Evolutionary conservation across 2,113 vertebrate species (phyloP).

Genomic region (Nerophis ophidion): DNA sequence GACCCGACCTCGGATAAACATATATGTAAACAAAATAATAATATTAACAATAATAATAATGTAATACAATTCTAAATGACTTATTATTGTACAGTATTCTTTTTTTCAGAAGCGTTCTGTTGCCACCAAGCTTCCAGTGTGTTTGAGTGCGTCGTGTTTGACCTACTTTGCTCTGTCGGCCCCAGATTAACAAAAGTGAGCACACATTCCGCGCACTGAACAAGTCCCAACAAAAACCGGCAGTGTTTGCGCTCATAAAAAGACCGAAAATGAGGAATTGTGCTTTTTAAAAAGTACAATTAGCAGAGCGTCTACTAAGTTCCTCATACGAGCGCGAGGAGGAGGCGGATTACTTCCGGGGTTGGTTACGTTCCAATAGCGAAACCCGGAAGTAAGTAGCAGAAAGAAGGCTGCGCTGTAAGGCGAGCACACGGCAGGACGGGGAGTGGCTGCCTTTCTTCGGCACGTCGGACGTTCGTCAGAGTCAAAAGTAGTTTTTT

Average conservation of each 20-base stretch:
- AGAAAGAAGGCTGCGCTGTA: constrained; percentile 21
- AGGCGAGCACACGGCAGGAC: constrained; percentile 37
- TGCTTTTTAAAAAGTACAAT: not conserved
- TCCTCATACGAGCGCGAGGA: constrained; percentile 36
- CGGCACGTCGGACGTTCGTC: constrained; percentile 12
- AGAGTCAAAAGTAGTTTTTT: constrained; percentile 10
- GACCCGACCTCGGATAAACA: too few species aligned
- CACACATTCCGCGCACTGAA: not conserved
- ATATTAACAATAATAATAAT: too few species aligned
- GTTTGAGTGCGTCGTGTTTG: too few species aligned
- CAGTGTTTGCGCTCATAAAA: not conserved
- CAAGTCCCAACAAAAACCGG: not conserved
- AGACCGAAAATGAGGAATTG: not conserved
- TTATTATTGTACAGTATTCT: too few species aligned
- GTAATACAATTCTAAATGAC: too few species aligned
- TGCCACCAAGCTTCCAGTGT: too few species aligned
- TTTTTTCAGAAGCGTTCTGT: too few species aligned
- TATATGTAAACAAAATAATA: too few species aligned
- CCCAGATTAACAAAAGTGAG: too few species aligned
- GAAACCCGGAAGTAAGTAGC: constrained; percentile 63
- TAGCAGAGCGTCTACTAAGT: constrained; percentile 4
- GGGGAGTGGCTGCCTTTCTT: not conserved
- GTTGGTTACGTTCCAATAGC: constrained; percentile 71
- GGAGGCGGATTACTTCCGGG: constrained; percentile 70
- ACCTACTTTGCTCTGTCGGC: too few species aligned